Conservation (phyloP, 92 coral and sea anemone species). For the Heliopora coerulea region DNA sequence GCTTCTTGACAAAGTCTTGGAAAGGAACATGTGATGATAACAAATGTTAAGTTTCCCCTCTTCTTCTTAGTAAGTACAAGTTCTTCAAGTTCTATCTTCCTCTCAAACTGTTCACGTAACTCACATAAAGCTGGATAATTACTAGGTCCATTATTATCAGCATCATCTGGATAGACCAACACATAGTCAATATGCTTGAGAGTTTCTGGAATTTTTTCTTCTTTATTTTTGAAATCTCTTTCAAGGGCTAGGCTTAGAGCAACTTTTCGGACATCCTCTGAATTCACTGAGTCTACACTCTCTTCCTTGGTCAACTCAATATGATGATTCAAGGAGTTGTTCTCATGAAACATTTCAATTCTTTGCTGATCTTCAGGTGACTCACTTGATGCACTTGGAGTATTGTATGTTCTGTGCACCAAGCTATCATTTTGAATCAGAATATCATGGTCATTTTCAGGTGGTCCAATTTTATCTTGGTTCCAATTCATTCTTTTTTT, state of each 20-base stretch:
- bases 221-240: slow-evolving; percentile 40
- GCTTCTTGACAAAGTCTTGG: slow-evolving; percentile 92
- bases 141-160: slow-evolving; percentile 52
- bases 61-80: slow-evolving; percentile 71
- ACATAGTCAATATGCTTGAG: slow-evolving; percentile 77
- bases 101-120: slow-evolving; percentile 72
- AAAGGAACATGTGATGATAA: slow-evolving; percentile 85
- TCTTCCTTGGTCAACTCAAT: slow-evolving; percentile 22
- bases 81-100: slow-evolving; percentile 62
- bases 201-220: slow-evolving; percentile 45
- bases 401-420: slow-evolving; percentile 16
- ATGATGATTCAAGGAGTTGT: neutral
- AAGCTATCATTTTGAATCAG: slow-evolving; percentile 19
- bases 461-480: neutral
- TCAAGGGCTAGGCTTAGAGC: slow-evolving; percentile 69
- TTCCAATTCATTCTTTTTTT: neutral
- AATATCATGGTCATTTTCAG: slow-evolving; percentile 18
- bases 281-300: neutral
- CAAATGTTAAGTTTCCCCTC: slow-evolving; percentile 70
- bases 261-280: slow-evolving; percentile 69
- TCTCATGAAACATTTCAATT: neutral
- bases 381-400: slow-evolving; percentile 3
- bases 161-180: slow-evolving; percentile 73
- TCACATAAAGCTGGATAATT: slow-evolving; percentile 24
- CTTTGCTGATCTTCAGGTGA: neutral